Base-by-base conservation (phyloP, 2,888 invertebrate species). In the Cacoxenus indagator region DNA sequence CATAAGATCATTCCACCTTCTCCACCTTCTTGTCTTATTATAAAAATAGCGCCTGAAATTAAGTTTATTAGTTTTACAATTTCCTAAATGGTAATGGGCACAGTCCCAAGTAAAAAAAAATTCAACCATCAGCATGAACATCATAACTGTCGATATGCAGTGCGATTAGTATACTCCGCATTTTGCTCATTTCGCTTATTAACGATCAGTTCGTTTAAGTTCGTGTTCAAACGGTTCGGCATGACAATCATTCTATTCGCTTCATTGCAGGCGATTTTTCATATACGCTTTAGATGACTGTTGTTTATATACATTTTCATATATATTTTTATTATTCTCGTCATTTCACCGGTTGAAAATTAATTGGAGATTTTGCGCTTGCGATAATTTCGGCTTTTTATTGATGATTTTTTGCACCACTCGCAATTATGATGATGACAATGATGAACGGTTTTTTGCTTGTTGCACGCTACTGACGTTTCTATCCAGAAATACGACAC, bases 301-400 rank as follows among this genome's bases (percentile, higher is more conserved):
- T 37, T 65, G 24, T 43, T 27, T n/a, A 24, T 48, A 31, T 59
- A 31, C 4, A 2, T 64, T 43, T 64, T 48, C 48, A 17, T 27
- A 43, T 48, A n/a, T n/a, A n/a, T n/a, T n/a, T n/a, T n/a, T n/a
- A n/a, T n/a, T n/a, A n/a, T 43, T 59, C 31, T 29, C 22, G 59
- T 31, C 31, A 17, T 59, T 51, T 51, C 29, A 19, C 29, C 59
- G 31, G 29, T 59, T 55, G 24, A 71, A 75, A 73, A 73, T 76
- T 73, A 71, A 70, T 77, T 74, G 67, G 24, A 81, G 80, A 84
- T 80, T 75, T 78, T 73, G 69, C 67, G 51, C 66, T 48, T 67
- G 73, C 70, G 80, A 80, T 80, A 74, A 83, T 79, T 78, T 77
- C 65, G 77, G 68, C 70, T 64, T 69, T 70, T 70, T 67, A 67